Evolutionary conservation across 2,113 vertebrate genomes (phyloP).

Genomic region (Gnathonemus longibarbis): DNA sequence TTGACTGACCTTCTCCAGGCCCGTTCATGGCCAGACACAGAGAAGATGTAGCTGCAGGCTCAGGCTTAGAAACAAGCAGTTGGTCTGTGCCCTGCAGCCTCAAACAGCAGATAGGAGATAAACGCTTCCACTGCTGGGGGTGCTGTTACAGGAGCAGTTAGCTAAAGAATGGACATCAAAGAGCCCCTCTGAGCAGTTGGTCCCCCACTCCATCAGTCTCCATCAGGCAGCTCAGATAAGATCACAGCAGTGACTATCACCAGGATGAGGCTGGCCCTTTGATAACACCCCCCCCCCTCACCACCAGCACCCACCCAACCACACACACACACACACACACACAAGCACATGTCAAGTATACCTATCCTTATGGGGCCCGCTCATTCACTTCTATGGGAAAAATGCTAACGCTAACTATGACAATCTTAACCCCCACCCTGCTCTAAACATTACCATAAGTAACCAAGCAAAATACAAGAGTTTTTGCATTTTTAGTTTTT

Average conservation of each 20-base stretch:
- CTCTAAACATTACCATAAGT: too few species aligned
- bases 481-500: too few species aligned
- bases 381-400: too few species aligned
- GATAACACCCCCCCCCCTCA: neutral
- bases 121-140: neutral
- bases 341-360: neutral
- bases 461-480: too few species aligned
- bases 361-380: too few species aligned
- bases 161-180: slow-evolving; percentile 47
- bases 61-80: neutral
- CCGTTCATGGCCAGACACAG: neutral
- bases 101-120: neutral
- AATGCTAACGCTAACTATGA: too few species aligned
- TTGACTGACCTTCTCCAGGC: neutral
- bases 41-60: neutral
- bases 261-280: slow-evolving; percentile 7
- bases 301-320: too few species aligned
- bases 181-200: slow-evolving; percentile 54
- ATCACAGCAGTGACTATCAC: slow-evolving; percentile 48
- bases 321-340: neutral
- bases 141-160: neutral
- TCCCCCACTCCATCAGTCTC: slow-evolving; percentile 53
- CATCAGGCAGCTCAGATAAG: slow-evolving; percentile 48
- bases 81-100: neutral
- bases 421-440: too few species aligned